A percentile compares a stretch with the other conserved stretches of the same genome.
Evolutionary conservation across 2,797 vertebrate species (phyloP).

Genomic region (Coendou prehensilis): DNA sequence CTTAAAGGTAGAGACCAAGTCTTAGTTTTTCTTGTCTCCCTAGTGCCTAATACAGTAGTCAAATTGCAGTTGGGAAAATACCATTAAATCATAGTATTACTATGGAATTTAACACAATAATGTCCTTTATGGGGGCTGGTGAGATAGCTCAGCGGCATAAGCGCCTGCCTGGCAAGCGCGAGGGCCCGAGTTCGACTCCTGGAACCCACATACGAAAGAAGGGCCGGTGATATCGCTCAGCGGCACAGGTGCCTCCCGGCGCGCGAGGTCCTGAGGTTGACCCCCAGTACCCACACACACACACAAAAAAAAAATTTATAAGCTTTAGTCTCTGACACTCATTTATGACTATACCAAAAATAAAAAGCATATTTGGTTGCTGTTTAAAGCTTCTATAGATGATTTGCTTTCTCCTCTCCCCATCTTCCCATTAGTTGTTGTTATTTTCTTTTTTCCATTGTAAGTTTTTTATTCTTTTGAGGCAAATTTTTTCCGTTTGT

Average conservation of each 20-base stretch:
- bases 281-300: no score
- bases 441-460: conserved; percentile 58
- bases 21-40: conserved; percentile 44
- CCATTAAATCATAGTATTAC: background rate
- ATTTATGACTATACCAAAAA: conserved; percentile 50
- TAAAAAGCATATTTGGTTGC: conserved; percentile 35
- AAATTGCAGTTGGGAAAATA: conserved; percentile 16
- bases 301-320: conserved; percentile 21
- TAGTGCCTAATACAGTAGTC: background rate
- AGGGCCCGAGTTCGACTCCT: no score
- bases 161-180: no score
- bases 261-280: no score
- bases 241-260: no score
- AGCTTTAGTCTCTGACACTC: conserved; percentile 31
- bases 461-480: conserved; percentile 65
- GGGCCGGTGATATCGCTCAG: no score
- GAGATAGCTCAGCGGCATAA: no score
- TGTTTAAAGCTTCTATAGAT: conserved; percentile 61
- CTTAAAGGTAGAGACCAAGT: background rate
- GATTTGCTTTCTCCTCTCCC: background rate
- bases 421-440: conserved; percentile 2
- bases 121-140: no score
- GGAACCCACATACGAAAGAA: no score
- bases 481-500: background rate
- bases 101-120: conserved; percentile 1